Percentiles rank a stretch among this genome's conserved stretches.
Evolutionary conservation across 2,797 vertebrate genomes (phyloP).

Genomic region (Erpetoichthys calabaricus): DNA sequence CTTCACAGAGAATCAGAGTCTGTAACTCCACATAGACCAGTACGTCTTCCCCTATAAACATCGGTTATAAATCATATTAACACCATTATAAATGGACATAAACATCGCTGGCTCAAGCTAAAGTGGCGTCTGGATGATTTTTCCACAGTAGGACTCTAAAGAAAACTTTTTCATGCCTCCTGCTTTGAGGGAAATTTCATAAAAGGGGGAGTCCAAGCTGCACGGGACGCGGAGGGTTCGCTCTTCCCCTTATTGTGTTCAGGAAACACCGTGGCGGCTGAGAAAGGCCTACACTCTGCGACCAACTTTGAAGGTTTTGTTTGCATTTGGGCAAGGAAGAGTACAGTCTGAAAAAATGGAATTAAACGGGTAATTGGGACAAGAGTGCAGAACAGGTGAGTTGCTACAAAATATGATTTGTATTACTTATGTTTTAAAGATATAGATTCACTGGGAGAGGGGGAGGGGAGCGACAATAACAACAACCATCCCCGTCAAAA

Average conservation of each 20-base stretch:
- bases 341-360: too few relatives aligned
- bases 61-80: constrained; percentile 48
- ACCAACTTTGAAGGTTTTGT: constrained; percentile 52
- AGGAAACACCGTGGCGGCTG: constrained; percentile 80
- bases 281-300: constrained; percentile 61
- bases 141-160: constrained; percentile 41
- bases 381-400: too few relatives aligned
- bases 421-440: too few relatives aligned
- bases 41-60: constrained; percentile 56
- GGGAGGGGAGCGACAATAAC: too few relatives aligned
- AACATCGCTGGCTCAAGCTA: constrained; percentile 33
- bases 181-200: constrained; percentile 39
- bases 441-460: too few relatives aligned
- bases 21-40: constrained; percentile 52
- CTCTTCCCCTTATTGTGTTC: constrained; percentile 52
- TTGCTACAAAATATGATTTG: too few relatives aligned
- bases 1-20: constrained; percentile 56
- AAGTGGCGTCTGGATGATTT: constrained; percentile 44
- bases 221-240: constrained; percentile 48
- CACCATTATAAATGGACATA: constrained; percentile 45
- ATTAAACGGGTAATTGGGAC: too few relatives aligned
- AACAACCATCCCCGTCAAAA: too few relatives aligned
- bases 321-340: constrained; percentile 8
- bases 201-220: constrained; percentile 53
- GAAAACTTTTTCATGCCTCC: constrained; percentile 47